A percentile compares a stretch with the other conserved stretches of the same genome.
These are phyloP conservation scores for Irena cyanogastra DNA, from an alignment of 2,113 vertebrate genomes.

Conservation along the genomic window DNA sequence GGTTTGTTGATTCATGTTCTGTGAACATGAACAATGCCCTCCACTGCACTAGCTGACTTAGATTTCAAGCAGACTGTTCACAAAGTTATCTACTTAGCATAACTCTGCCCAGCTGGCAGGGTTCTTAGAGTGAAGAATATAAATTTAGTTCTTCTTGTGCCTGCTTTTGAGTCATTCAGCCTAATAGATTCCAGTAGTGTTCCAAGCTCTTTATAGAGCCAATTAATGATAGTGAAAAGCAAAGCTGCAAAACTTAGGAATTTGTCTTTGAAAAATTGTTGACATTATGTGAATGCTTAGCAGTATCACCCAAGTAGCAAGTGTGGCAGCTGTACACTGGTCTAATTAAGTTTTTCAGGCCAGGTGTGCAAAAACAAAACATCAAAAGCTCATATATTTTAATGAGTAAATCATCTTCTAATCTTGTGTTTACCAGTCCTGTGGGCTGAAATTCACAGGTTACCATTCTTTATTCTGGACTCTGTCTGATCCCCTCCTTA, in stretches of 20 bases:
- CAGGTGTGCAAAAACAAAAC: neutral
- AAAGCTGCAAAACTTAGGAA: neutral
- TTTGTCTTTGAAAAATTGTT: neutral
- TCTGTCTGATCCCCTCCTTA: neutral
- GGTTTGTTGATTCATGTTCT: neutral
- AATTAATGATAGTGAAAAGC: neutral
- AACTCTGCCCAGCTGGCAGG: neutral
- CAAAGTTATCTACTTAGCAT: neutral
- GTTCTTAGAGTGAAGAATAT: neutral
- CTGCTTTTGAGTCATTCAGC: neutral
- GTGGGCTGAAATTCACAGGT: neutral
- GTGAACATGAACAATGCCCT: neutral
- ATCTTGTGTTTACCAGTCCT: neutral
- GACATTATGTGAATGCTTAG: neutral
- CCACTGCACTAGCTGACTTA: neutral
- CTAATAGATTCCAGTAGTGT: neutral
- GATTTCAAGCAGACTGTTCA: neutral
- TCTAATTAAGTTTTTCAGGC: neutral
- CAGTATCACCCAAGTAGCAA: neutral
- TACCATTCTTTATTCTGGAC: neutral
- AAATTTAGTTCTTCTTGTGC: neutral
- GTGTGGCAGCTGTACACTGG: neutral
- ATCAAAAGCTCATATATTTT: neutral
- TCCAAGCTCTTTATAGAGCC: neutral
- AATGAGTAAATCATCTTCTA: neutral